These are phyloP conservation scores for Petrolisthes manimaculis DNA, from an alignment of 2,888 invertebrate species.

Conservation along the genomic window DNA sequence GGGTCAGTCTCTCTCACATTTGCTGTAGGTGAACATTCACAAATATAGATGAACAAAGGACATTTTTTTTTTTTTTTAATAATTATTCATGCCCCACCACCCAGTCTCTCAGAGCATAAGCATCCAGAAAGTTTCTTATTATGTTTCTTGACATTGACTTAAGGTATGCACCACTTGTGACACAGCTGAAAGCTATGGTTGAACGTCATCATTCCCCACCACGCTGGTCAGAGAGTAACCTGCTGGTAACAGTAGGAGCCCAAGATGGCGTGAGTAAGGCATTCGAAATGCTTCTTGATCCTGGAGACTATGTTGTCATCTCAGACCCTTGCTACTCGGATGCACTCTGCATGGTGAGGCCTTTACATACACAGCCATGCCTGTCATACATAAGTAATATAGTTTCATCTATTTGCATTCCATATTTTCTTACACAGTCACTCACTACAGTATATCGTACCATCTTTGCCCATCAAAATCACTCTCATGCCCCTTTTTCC, in stretches of 20 bases:
- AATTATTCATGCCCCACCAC: background rate
- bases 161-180: slow-evolving; percentile 74
- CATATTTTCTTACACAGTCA: too few relatives aligned
- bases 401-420: background rate
- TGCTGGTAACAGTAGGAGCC: slow-evolving; percentile 80
- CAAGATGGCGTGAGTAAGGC: slow-evolving; percentile 84
- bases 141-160: background rate
- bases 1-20: slow-evolving; percentile 26
- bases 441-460: background rate
- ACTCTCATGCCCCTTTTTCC: background rate
- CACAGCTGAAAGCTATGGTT: slow-evolving; percentile 77
- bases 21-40: background rate
- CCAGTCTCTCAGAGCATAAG: background rate
- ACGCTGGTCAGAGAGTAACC: slow-evolving; percentile 72
- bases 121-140: background rate
- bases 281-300: slow-evolving; percentile 79
- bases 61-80: background rate
- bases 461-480: background rate
- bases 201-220: slow-evolving; percentile 78
- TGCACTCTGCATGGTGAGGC: slow-evolving; percentile 77
- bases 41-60: background rate
- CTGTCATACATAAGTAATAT: too few relatives aligned
- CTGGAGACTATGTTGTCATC: slow-evolving; percentile 79
- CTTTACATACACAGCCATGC: background rate
- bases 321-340: slow-evolving; percentile 82